Percentiles rank a stretch among this genome's conserved stretches.
These are phyloP conservation scores for Diglossa cyanea DNA, from an alignment of 2,797 vertebrate species.

Conservation along the genomic window DNA sequence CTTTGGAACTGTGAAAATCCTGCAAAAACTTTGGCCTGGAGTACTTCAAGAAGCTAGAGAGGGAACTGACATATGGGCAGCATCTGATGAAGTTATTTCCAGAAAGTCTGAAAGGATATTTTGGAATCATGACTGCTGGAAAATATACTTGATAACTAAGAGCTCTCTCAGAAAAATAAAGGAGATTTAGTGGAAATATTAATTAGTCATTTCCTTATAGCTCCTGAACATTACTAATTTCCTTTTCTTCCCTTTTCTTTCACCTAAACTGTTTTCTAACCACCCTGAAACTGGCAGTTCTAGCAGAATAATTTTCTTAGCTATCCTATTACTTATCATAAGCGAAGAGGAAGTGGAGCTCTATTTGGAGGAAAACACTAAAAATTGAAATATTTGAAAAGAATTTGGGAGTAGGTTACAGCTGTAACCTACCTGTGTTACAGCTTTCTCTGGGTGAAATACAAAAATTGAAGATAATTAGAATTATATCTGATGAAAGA, in stretches of 20 bases:
- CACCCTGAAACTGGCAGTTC: neutral
- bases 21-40: neutral
- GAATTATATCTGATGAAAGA: neutral
- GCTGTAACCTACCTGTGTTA: too few relatives aligned
- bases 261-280: neutral
- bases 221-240: neutral
- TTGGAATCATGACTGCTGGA: neutral
- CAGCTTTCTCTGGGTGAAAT: neutral
- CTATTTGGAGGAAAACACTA: neutral
- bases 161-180: neutral
- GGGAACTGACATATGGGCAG: neutral
- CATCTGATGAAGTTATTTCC: neutral
- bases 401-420: fast-evolving
- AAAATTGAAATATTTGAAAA: neutral
- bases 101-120: neutral
- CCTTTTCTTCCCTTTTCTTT: neutral
- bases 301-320: neutral
- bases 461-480: neutral
- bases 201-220: neutral
- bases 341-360: neutral
- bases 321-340: neutral
- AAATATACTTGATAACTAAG: neutral
- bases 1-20: neutral
- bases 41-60: neutral
- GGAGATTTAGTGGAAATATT: neutral